Conservation (phyloP, 1,140 invertebrate species). For the Drosophila littoralis region DNA sequence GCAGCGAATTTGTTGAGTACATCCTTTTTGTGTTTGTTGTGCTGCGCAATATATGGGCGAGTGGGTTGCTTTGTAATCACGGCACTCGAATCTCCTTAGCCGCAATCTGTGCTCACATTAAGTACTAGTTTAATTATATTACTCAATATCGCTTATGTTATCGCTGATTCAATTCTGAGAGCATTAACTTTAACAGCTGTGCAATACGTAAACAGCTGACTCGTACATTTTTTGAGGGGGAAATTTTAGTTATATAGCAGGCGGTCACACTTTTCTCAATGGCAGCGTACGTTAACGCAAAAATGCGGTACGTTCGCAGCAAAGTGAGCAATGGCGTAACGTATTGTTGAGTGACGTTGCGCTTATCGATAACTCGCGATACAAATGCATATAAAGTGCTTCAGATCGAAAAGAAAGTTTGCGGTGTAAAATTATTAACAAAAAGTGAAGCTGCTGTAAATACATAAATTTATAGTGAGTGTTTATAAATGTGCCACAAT, state of each 20-base stretch:
- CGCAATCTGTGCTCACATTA: conserved; percentile 45
- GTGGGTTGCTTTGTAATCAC: conserved; percentile 28
- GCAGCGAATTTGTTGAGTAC: conserved; percentile 31
- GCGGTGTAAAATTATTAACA: conserved; percentile 47
- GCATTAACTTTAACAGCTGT: conserved; percentile 52
- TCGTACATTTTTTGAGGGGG: background rate
- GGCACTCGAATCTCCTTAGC: conserved; percentile 30
- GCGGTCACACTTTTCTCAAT: conserved; percentile 19
- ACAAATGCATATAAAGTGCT: conserved; percentile 40
- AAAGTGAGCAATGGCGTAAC: background rate
- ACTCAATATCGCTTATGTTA: conserved; percentile 55
- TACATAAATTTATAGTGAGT: conserved; percentile 47
- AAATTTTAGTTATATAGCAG: background rate
- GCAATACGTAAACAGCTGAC: conserved; percentile 25
- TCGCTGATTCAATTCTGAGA: conserved; percentile 49
- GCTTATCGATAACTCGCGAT: conserved; percentile 36
- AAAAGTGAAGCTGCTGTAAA: conserved; percentile 42
- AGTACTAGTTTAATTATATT: conserved; percentile 57
- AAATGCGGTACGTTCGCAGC: background rate
- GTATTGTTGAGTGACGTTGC: conserved; percentile 4
- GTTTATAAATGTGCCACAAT: conserved; percentile 12
- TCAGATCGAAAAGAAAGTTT: conserved; percentile 44
- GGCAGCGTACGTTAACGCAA: background rate
- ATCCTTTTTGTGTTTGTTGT: conserved; percentile 28
- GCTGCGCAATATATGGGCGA: conserved; percentile 31